These are phyloP conservation scores for Drosophila ficusphila DNA, from an alignment of 1,140 invertebrate species.

Conservation along the genomic window DNA sequence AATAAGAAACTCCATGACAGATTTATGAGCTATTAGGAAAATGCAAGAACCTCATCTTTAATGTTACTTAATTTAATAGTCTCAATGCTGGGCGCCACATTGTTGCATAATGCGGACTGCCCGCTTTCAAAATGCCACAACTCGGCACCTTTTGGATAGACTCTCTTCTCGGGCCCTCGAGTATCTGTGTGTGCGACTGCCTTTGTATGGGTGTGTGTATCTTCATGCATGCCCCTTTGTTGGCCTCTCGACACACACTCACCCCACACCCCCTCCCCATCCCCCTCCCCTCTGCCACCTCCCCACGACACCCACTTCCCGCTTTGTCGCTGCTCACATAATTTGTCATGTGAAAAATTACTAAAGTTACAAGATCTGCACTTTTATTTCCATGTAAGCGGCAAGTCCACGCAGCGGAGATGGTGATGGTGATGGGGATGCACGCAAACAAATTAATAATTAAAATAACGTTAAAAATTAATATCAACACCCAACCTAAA, in stretches of 20 bases:
- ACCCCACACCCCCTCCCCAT: not conserved
- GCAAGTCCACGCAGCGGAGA: conserved; percentile 70
- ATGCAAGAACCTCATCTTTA: conserved; percentile 4
- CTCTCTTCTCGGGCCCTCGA: conserved; percentile 18
- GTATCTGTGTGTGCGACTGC: conserved; percentile 15
- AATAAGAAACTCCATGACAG: not conserved
- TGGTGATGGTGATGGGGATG: conserved; percentile 27
- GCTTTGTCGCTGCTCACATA: conserved; percentile 73
- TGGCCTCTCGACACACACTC: conserved; percentile 42
- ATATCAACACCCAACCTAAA: no score
- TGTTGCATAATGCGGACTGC: conserved; percentile 52
- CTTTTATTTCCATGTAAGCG: conserved; percentile 80
- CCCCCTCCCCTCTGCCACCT: not conserved
- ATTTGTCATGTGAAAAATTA: conserved; percentile 84
- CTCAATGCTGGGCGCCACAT: conserved; percentile 18
- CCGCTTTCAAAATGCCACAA: conserved; percentile 59
- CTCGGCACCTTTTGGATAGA: conserved; percentile 60
- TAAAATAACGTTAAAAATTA: no score
- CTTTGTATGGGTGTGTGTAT: conserved; percentile 15
- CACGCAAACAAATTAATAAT: not conserved
- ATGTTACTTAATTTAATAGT: conserved; percentile 28
- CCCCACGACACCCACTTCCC: conserved; percentile 17
- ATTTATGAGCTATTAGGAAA: not conserved
- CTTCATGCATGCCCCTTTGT: conserved; percentile 51
- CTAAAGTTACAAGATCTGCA: conserved; percentile 83